phyloP scores from a whole-genome alignment of 1,140 invertebrate genomes.

The Propsilocerus akamusi region DNA sequence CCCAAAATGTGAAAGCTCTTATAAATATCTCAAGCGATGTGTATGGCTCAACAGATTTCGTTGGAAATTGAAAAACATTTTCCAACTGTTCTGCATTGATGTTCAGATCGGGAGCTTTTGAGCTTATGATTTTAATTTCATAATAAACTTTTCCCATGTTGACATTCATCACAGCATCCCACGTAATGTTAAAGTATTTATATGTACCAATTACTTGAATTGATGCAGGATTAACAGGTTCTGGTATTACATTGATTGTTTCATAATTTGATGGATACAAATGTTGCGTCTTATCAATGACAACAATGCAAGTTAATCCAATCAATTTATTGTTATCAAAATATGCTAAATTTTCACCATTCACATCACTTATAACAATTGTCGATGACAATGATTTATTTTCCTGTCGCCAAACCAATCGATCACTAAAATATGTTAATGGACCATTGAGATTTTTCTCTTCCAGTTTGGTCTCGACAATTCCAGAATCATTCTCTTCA shows the following conservation, averaged over 20 bases:
- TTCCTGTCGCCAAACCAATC: slow-evolving; percentile 63
- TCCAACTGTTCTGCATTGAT: slow-evolving; percentile 16
- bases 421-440: slow-evolving; percentile 57
- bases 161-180: slow-evolving; percentile 48
- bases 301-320: slow-evolving; percentile 47
- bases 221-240: slow-evolving; percentile 35
- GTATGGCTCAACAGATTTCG: slow-evolving; percentile 38
- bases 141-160: slow-evolving; percentile 72
- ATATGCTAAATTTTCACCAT: slow-evolving; percentile 52
- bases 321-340: slow-evolving; percentile 39
- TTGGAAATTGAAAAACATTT: slow-evolving; percentile 23
- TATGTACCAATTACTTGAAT: slow-evolving; percentile 48
- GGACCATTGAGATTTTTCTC: slow-evolving; percentile 36
- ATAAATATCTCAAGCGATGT: slow-evolving; percentile 47
- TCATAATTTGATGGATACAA: slow-evolving; percentile 27
- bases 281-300: slow-evolving; percentile 50
- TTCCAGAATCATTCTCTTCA: slow-evolving; percentile 6
- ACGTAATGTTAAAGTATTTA: slow-evolving; percentile 60
- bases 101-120: not conserved
- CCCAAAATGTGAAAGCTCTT: slow-evolving; percentile 70
- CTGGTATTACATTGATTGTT: slow-evolving; percentile 45
- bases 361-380: slow-evolving; percentile 57
- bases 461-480: slow-evolving; percentile 22
- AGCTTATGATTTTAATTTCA: slow-evolving; percentile 46
- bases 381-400: too few species aligned